phyloP scores from a whole-genome alignment of 2,113 vertebrate species.

The Leucopsar rothschildi region DNA sequence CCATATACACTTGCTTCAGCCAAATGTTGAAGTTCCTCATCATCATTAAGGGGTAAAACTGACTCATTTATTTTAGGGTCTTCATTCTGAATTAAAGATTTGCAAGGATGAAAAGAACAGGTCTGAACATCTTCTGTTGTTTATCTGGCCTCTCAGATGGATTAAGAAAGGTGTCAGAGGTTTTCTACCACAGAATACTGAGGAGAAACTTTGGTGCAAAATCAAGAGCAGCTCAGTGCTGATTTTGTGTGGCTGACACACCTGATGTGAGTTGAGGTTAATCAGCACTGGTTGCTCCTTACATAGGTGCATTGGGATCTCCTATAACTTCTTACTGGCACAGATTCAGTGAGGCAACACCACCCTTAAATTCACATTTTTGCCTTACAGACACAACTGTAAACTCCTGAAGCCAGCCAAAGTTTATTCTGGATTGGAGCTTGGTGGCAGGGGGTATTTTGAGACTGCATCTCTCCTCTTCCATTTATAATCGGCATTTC shows the following conservation, averaged over 20 bases:
- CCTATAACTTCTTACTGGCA: neutral
- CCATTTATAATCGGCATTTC: neutral
- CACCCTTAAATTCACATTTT: neutral
- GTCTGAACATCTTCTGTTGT: neutral
- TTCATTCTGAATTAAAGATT: neutral
- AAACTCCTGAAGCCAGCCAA: neutral
- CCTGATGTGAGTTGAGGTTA: neutral
- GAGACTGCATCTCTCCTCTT: neutral
- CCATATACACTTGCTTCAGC: neutral
- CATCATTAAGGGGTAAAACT: neutral
- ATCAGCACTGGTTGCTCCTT: neutral
- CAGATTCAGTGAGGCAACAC: neutral
- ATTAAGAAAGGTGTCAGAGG: neutral
- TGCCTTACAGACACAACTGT: neutral
- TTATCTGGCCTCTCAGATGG: neutral
- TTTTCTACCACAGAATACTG: neutral
- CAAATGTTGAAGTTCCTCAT: neutral
- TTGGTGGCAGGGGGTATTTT: neutral
- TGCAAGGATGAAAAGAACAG: neutral
- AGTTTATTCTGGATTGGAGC: neutral
- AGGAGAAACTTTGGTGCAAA: neutral
- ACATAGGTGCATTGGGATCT: neutral
- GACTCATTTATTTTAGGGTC: accelerated
- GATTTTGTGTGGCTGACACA: neutral
- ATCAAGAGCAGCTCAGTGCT: neutral